Evolutionary conservation across 1,140 invertebrate species (phyloP), one percentile per base, ranked within the genome.

Genomic region (Papilio glaucus): DNA sequence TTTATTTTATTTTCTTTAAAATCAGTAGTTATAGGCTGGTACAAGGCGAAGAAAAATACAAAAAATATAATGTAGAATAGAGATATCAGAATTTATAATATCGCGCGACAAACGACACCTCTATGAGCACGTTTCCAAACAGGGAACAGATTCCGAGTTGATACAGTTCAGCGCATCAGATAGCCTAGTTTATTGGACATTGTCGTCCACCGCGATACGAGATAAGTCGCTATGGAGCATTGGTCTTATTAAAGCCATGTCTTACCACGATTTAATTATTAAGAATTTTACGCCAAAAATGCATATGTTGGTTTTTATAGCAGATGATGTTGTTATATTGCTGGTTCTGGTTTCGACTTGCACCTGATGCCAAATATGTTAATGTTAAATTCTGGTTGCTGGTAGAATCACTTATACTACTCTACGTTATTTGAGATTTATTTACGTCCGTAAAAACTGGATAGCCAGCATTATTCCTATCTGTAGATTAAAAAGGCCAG

Each of bases 181-280:
- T 57, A 57, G 49, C 18, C 21, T 57, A 57, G 9, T 57, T 57
- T 57, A 57, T 57, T 57, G 49, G 49, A 57, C 49, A 57, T 57
- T 57, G 49, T 57, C 49, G 21, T 57, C 21, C 49, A 57, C 21
- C 6, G n/a, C 4, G 42, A 26, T 57, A 57, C 9, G 18, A 57
- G 49, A 57, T 57, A 57, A 57, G 10, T 21, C 45, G 18, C 45
- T 49, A 57, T 12, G 49, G 24, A 24, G 24, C 29, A 6, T 33
- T 33, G 24, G 49, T 57, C 49, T 21, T 4, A 0, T 57, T 57
- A 24, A 4, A 24, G 49, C 7, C 45, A 49, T 49, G 18, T 49
- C 21, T 13, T 57, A 57, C 21, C 10, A 26, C 24, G 21, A 9
- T 24, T 0, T 15, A 24, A 6, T 33, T 33, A 33, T 33, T 12